Percentiles rank a stretch among this genome's conserved stretches.
Evolutionary conservation across 1,140 invertebrate species (phyloP).

Genomic region (Diprion similis): DNA sequence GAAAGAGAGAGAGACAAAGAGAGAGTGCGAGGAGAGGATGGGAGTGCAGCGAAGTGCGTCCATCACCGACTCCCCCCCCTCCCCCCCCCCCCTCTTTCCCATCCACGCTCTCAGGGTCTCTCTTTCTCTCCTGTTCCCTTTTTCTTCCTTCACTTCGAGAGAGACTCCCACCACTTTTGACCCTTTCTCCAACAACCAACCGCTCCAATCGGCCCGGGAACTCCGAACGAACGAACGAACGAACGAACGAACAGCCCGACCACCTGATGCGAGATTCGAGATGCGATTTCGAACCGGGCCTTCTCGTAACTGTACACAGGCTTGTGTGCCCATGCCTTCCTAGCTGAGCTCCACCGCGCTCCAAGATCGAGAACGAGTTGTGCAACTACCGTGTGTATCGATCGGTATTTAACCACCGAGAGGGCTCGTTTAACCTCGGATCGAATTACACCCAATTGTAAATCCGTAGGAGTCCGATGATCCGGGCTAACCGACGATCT

Average conservation of each 20-base stretch:
- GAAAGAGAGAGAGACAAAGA: neutral
- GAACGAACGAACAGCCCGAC: neutral
- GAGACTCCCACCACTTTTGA: neutral
- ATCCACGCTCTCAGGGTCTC: constrained; percentile 36
- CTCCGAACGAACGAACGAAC: neutral
- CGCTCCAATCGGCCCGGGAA: constrained; percentile 6
- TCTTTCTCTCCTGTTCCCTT: constrained; percentile 11
- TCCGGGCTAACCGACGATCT: neutral
- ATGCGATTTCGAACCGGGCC: constrained; percentile 4
- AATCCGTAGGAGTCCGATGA: neutral
- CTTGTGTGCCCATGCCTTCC: too few relatives aligned
- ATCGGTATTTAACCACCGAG: constrained; percentile 5
- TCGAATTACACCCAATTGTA: neutral
- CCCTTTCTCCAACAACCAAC: constrained; percentile 1
- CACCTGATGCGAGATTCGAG: constrained; percentile 4
- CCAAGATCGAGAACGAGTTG: neutral
- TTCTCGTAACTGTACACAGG: neutral
- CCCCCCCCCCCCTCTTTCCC: constrained; percentile 19
- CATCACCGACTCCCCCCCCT: constrained; percentile 47
- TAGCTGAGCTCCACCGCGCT: too few relatives aligned
- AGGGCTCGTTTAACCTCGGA: neutral
- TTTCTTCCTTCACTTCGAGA: neutral
- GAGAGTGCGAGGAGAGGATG: neutral
- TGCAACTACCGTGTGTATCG: neutral
- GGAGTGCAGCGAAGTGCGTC: constrained; percentile 45